These are phyloP conservation scores for Philantomba maxwellii DNA, from an alignment of 2,113 vertebrate species.

Conservation along the genomic window DNA sequence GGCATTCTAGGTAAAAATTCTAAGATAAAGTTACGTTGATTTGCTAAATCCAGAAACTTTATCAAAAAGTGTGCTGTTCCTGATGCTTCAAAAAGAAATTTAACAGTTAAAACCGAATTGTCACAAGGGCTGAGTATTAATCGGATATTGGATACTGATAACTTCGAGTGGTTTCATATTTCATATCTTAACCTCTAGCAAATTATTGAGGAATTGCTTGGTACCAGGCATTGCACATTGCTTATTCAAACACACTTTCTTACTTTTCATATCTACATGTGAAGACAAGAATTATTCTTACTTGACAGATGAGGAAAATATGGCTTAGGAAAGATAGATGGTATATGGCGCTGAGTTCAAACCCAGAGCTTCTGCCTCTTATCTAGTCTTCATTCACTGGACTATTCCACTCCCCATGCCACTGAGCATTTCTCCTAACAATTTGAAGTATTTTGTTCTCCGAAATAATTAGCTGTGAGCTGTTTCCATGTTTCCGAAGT, in stretches of 20 bases:
- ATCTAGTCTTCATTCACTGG: not conserved
- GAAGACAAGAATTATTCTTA: not conserved
- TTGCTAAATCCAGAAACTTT: not conserved
- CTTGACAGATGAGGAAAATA: not conserved
- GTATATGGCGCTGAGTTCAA: not conserved
- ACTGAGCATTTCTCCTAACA: not conserved
- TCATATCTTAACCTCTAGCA: not conserved
- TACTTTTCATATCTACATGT: not conserved
- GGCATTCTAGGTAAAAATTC: not conserved
- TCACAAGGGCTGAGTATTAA: not conserved
- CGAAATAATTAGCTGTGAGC: not conserved
- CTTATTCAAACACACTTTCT: not conserved
- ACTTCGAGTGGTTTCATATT: not conserved
- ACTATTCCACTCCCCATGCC: not conserved
- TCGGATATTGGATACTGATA: too few species aligned
- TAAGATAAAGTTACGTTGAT: not conserved
- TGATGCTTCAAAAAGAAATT: not conserved
- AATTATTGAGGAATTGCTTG: not conserved
- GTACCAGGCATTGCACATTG: not conserved
- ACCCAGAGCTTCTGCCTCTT: not conserved
- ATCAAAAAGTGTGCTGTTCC: not conserved
- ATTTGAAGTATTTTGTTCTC: not conserved
- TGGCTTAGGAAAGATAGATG: not conserved
- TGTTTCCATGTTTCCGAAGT: conserved; percentile 21
- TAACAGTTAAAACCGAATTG: not conserved